Base-by-base conservation (phyloP, 2,113 vertebrate species). In the Actenoides hombroni region DNA sequence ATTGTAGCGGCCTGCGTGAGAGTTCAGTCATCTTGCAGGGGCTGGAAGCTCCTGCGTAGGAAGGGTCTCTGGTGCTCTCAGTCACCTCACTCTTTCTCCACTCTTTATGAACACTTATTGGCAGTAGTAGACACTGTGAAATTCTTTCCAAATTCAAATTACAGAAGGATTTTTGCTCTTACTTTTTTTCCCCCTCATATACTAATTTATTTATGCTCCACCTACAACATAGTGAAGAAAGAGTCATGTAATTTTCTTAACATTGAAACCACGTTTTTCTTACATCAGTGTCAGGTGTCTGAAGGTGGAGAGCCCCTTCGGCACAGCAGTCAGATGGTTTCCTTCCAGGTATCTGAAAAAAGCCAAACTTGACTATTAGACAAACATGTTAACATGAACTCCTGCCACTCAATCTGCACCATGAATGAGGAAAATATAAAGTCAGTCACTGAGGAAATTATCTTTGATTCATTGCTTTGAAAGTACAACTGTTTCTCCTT, bases 281-380 rank as follows among this genome's bases (percentile, higher is more conserved):
- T 98, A 99, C 99, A 99, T 98, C 11, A 99, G 97, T 8, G 98
- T 98, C 87, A 99, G 98, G 83, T 99, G 99, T 97, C 98, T 99
- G 96, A 99, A 98, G 83, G 94, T 54, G 8, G 98, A 98, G 84
- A 99, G 98, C 82, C 99, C 99, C 97, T 98, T 99, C 6, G 99
- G 99, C 91, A 99, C 99, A 33, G 99, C 98, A 64, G 98, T 98
- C 95, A 99, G 98, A 81, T 98, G 98, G 97, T 99, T 99, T 91
- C 99, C 99, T 98, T 99, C 99, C 98, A 99, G 98, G 96, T 99
- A 99, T 28, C 99, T 99, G 98, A 95, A 98, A 97, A 79, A 97
- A 56, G 54, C 5, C 95, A 92, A 48, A 81, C 94, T 92, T 84
- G 70, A 88, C 49, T 90, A 92, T 94, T 79, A 93, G 25, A 86